Evolutionary conservation across 2,888 invertebrate genomes (phyloP), one percentile per base, ranked within the genome.

Genomic region (Ashinkailepas kermadecensis): DNA sequence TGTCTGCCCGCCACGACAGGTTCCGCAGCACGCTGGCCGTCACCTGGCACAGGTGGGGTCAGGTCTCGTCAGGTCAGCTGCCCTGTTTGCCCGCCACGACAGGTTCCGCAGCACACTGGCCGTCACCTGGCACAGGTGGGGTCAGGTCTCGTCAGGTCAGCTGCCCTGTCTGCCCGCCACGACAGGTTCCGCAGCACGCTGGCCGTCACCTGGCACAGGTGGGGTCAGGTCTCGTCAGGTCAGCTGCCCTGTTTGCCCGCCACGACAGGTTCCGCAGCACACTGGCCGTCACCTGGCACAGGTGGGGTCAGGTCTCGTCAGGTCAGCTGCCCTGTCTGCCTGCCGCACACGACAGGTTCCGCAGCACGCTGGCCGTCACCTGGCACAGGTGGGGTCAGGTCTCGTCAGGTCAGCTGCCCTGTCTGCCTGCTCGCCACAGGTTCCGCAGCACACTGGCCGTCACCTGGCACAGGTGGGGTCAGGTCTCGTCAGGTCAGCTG

Each of bases 271-370:
- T 99, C 83, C 99, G 91, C 70, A 99, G 88, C 10, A 99, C 97
- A 86, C 96, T 96, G 13, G 98, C 99, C 15, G 97, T 97, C 11
- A 97, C 98, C 92, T 93, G 86, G 3, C 25, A 13, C 59, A 23
- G 65, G 15, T 15, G 59, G 59, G 12, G 59, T 11, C 59, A 39
- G 39, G 39, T 39, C 39, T 39, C 39, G 4, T 39, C 39, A 39
- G 39, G 39, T 39, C 39, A 39, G 39, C 39, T 39, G 39, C 39
- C 39, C n/a, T n/a, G n/a, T n/a, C n/a, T n/a, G n/a, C n/a, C n/a
- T n/a, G n/a, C n/a, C n/a, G n/a, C n/a, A n/a, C 99, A 99, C 0
- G 97, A 97, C 11, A 99, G 89, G 88, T 99, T 99, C 83, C 99
- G 91, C 70, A 99, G 88, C 10, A 99, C 97, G 86, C 96, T 96